These are phyloP conservation scores for Pterocles gutturalis DNA, from an alignment of 2,113 vertebrate genomes.

Conservation along the genomic window DNA sequence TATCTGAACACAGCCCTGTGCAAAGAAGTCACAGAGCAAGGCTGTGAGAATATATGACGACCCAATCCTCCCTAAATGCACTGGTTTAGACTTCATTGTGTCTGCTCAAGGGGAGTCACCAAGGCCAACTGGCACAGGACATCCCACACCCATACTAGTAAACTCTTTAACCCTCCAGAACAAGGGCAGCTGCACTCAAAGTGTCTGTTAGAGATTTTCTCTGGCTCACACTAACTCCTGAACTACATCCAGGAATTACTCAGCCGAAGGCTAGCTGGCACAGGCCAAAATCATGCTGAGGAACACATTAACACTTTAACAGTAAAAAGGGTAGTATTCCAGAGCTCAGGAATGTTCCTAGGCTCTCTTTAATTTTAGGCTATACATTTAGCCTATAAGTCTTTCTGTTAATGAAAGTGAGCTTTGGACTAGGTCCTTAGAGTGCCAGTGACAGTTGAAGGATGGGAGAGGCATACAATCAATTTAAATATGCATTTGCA, in stretches of 20 bases:
- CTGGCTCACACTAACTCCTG: not conserved
- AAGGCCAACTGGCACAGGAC: not conserved
- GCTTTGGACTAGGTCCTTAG: slow-evolving; percentile 6
- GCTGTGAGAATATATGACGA: not conserved
- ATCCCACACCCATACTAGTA: no score
- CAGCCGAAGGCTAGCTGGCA: not conserved
- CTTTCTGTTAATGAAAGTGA: not conserved
- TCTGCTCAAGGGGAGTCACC: not conserved
- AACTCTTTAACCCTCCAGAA: not conserved
- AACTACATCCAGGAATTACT: not conserved
- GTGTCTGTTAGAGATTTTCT: not conserved
- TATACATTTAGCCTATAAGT: not conserved
- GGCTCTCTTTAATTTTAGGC: not conserved
- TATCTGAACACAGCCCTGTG: not conserved
- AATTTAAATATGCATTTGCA: slow-evolving; percentile 64
- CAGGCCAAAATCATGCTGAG: not conserved
- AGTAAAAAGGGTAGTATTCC: not conserved
- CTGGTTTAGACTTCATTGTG: not conserved
- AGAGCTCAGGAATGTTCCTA: not conserved
- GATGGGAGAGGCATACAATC: slow-evolving; percentile 37
- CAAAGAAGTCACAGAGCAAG: not conserved
- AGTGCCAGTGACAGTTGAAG: slow-evolving; percentile 37
- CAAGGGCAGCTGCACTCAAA: not conserved
- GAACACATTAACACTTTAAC: not conserved
- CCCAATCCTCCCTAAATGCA: not conserved